Conservation (phyloP, 2,888 invertebrate genomes). For the Calameuta filiformis region DNA sequence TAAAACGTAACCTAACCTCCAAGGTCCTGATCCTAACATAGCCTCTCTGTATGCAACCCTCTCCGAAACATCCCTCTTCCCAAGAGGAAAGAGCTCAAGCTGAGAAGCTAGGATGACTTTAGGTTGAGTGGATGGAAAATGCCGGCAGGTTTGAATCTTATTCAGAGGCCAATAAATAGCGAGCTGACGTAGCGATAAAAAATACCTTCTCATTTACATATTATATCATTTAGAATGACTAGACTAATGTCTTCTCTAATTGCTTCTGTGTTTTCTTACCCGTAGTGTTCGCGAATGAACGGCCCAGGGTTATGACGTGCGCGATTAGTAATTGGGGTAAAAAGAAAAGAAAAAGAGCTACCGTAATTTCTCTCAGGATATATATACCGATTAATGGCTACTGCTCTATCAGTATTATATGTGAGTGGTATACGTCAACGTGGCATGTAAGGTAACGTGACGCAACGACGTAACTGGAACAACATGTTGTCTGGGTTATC, state of each 20-base stretch:
- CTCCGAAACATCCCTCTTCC: neutral
- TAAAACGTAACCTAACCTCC: slow-evolving; percentile 12
- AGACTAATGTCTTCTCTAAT: neutral
- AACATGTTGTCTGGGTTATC: neutral
- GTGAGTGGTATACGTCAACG: neutral
- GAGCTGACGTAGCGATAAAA: neutral
- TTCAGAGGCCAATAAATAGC: neutral
- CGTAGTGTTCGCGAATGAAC: neutral
- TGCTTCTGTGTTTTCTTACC: neutral
- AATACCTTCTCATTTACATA: neutral
- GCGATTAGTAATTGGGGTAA: neutral
- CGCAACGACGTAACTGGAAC: neutral
- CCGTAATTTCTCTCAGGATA: neutral
- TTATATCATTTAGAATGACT: neutral
- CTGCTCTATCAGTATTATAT: neutral
- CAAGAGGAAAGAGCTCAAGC: neutral
- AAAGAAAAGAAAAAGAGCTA: neutral
- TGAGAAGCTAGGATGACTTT: neutral
- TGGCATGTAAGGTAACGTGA: neutral
- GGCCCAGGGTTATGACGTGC: neutral
- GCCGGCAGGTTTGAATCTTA: neutral
- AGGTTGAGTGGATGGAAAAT: neutral
- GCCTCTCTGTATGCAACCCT: slow-evolving; percentile 9
- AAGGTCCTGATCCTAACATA: neutral
- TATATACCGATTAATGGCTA: neutral